Conservation (phyloP, 2,113 vertebrate genomes). For the Oreochromis tanganicae region DNA sequence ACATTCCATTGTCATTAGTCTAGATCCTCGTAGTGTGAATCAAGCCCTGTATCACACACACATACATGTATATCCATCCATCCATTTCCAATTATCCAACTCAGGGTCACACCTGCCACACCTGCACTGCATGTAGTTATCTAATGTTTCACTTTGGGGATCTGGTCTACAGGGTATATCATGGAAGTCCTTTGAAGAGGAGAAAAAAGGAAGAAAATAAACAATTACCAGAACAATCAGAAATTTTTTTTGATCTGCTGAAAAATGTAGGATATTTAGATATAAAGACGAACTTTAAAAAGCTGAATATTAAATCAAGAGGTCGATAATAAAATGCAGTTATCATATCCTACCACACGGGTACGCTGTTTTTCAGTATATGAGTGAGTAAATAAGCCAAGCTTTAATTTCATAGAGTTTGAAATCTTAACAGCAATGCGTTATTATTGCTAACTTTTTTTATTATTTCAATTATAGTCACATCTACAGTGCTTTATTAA, state of each 20-base stretch:
- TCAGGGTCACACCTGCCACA: neutral
- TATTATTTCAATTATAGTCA: neutral
- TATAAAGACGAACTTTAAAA: neutral
- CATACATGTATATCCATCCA: neutral
- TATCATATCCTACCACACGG: neutral
- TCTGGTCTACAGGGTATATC: neutral
- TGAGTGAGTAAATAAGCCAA: neutral
- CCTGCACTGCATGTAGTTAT: accelerated
- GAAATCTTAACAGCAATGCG: neutral
- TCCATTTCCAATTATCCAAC: neutral
- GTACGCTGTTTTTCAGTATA: neutral
- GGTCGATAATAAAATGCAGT: neutral
- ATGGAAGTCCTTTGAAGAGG: accelerated
- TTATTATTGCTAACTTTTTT: neutral
- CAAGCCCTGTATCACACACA: neutral
- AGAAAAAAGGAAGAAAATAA: neutral
- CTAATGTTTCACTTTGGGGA: neutral
- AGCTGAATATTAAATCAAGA: neutral
- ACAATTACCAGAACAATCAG: accelerated
- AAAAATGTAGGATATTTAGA: neutral
- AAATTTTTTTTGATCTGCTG: neutral
- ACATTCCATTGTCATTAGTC: neutral
- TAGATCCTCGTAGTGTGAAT: too few species aligned
- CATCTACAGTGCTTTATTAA: neutral
- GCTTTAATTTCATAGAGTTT: neutral